Percentiles rank a stretch among this genome's conserved stretches.
phyloP scores from a whole-genome alignment of 2,888 invertebrate genomes.

The Rhagophthalmus giganteus region DNA sequence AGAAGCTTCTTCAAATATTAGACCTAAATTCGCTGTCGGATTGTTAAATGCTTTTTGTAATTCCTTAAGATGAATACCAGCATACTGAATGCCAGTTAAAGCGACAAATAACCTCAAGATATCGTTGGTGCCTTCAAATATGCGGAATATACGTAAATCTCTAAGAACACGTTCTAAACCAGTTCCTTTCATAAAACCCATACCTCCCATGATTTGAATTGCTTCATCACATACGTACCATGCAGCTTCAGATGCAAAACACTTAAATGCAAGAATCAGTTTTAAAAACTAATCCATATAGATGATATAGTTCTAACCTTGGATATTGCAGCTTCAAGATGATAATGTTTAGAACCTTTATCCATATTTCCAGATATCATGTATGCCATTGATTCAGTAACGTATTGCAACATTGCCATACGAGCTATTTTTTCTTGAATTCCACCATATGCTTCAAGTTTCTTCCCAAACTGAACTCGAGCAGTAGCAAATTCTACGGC shows the following conservation, averaged over 20 bases:
- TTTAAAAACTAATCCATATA: no score
- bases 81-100: slow-evolving; percentile 92
- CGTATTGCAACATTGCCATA: slow-evolving; percentile 90
- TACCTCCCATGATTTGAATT: slow-evolving; percentile 95
- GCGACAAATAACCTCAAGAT: slow-evolving; percentile 95
- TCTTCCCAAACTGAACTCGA: slow-evolving; percentile 87
- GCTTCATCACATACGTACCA: slow-evolving; percentile 97
- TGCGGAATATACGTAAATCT: slow-evolving; percentile 95
- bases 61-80: slow-evolving; percentile 90
- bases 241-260: slow-evolving; percentile 91
- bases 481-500: slow-evolving; percentile 90
- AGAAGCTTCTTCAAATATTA: slow-evolving; percentile 86
- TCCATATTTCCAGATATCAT: slow-evolving; percentile 98
- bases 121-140: slow-evolving; percentile 99
- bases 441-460: slow-evolving; percentile 77
- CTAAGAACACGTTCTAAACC: slow-evolving; percentile 91
- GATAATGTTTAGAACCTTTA: slow-evolving; percentile 86
- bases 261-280: no score
- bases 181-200: slow-evolving; percentile 93
- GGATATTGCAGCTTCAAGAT: slow-evolving; percentile 96
- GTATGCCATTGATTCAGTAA: slow-evolving; percentile 91
- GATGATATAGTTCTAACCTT: no score
- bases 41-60: slow-evolving; percentile 92
- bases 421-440: slow-evolving; percentile 93
- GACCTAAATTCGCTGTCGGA: slow-evolving; percentile 86